Base-by-base conservation (phyloP, 2,888 invertebrate species). In the Mythimna lalbum region DNA sequence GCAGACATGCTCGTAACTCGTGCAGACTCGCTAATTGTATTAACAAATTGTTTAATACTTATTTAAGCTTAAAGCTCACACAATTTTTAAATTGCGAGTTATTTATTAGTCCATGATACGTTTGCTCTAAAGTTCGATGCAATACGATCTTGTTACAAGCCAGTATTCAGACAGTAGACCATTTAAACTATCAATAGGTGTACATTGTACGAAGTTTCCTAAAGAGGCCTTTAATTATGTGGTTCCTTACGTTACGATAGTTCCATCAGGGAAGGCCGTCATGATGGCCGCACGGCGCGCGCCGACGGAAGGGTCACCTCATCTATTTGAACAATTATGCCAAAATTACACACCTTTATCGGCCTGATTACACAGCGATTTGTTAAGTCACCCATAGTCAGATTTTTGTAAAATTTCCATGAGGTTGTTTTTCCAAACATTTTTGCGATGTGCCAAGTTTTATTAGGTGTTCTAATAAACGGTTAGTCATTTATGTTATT, bases 341-440 rank as follows among this genome's bases (percentile, higher is more conserved):
- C 76, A 76, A 76, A 73, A 53, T 73, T 53, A 73, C 50, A 57
- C 43, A 76, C 70, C 50, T 67, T 76, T 62, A 62, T 23, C 56
- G 12, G 61, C 77, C 70, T 62, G 31, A 74, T 62, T 77, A 57
- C 27, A 69, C 70, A 57, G 36, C 12, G 47, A 76, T 21, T 43
- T 61, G 50, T 57, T 52, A 31, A 76, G 36, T 67, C 52, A 76
- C 21, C 57, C 57, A 53, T 53, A 6, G n/a, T 39, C 14, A 43
- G 52, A 67, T 67, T 63, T 52, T 63, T 39, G 14, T 62, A n/a
- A 63, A 39, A 50, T 66, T 27, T 63, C 50, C 63, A 53, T 21
- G 14, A 67, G n/a, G 52, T 53, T 27, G 19, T 50, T 66, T 56
- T 65, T 65, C 43, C 31, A 23, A n/a, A n/a, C 4, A 31, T 49